phyloP scores from a whole-genome alignment of 2,888 invertebrate genomes.

The Epiblema foenella region DNA sequence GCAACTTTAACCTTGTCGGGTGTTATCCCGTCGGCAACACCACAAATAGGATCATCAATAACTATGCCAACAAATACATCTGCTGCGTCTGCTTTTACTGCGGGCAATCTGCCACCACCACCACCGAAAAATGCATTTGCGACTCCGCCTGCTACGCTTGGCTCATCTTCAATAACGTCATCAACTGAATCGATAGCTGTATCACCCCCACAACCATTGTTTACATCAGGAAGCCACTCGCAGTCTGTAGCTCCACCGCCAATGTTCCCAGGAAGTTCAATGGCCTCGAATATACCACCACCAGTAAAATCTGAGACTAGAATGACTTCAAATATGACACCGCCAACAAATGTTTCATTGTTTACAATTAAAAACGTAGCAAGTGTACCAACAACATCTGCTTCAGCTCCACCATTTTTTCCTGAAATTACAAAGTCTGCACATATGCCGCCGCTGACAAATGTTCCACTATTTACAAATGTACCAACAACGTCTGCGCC shows the following conservation, averaged over 20 bases:
- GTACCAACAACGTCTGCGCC: neutral
- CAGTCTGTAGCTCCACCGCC: constrained; percentile 5
- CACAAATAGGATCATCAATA: constrained; percentile 3
- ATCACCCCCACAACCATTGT: neutral
- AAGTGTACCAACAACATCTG: neutral
- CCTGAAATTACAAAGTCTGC: neutral
- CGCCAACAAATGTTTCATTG: constrained; percentile 1
- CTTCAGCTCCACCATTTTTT: neutral
- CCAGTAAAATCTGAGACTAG: neutral
- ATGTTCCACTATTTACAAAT: constrained; percentile 1
- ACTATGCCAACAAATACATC: neutral
- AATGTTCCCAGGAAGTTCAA: neutral
- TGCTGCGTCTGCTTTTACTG: neutral
- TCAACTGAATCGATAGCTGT: neutral
- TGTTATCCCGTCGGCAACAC: neutral
- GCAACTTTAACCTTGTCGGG: neutral
- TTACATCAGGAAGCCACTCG: constrained; percentile 1
- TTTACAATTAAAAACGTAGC: neutral
- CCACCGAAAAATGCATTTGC: constrained; percentile 13
- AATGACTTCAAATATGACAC: neutral
- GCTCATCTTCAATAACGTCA: neutral
- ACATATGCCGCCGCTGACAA: neutral
- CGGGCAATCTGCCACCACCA: constrained; percentile 14
- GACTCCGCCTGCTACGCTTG: neutral
- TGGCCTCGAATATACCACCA: neutral